A percentile compares a stretch with the other conserved stretches of the same genome.
These are phyloP conservation scores for Formica exsecta DNA, from an alignment of 1,140 invertebrate species.

Conservation along the genomic window DNA sequence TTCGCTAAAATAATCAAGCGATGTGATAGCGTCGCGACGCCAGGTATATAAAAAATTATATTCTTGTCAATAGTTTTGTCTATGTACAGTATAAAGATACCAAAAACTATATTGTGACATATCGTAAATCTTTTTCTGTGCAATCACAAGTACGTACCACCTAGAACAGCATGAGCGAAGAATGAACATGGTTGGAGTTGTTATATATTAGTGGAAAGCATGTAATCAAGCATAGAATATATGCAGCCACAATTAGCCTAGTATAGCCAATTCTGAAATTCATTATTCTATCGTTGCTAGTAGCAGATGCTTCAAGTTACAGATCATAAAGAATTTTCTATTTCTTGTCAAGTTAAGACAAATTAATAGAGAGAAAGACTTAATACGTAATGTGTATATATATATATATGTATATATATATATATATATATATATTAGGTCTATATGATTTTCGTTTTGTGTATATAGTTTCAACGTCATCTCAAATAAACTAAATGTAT, in stretches of 20 bases:
- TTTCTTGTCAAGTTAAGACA: not conserved
- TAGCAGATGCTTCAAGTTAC: constrained; percentile 47
- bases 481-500: not conserved
- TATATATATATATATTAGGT: too few relatives aligned
- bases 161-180: constrained; percentile 82
- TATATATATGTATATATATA: too few relatives aligned
- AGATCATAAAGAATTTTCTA: not conserved
- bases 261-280: constrained; percentile 74
- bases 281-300: constrained; percentile 70
- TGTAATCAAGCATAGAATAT: constrained; percentile 84
- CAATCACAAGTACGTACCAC: constrained; percentile 82
- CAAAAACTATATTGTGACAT: constrained; percentile 30
- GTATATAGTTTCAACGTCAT: too few relatives aligned
- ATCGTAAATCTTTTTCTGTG: constrained; percentile 70
- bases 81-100: not conserved
- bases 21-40: too few relatives aligned
- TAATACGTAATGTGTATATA: too few relatives aligned
- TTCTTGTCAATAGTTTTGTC: too few relatives aligned
- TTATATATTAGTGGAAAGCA: constrained; percentile 84
- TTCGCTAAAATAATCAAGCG: constrained; percentile 11
- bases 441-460: too few relatives aligned
- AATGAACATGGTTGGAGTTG: constrained; percentile 83
- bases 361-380: not conserved
- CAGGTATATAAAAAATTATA: too few relatives aligned
- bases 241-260: constrained; percentile 83